A percentile compares a stretch with the other conserved stretches of the same genome.
These are phyloP conservation scores for Oxygymnocypris stewartii DNA, from an alignment of 2,113 vertebrate genomes.

Conservation along the genomic window DNA sequence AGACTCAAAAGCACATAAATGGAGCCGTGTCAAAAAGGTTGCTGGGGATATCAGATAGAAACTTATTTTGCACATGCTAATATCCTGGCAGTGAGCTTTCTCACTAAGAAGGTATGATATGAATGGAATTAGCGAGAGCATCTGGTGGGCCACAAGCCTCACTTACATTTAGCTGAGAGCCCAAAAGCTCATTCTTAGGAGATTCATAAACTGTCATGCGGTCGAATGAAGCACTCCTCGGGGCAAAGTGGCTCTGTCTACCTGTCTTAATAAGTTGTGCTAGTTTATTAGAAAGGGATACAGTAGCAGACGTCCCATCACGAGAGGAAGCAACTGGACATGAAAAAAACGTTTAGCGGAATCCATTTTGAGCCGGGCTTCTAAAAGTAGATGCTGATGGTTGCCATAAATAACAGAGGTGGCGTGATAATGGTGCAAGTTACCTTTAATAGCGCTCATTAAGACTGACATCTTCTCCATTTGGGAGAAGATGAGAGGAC, in stretches of 20 bases:
- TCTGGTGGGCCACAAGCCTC: too few species aligned
- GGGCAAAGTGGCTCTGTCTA: slow-evolving; percentile 37
- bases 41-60: not conserved
- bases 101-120: too few species aligned
- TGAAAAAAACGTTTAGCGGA: slow-evolving; percentile 56
- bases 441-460: slow-evolving; percentile 74
- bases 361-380: slow-evolving; percentile 59
- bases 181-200: slow-evolving; percentile 45
- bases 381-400: slow-evolving; percentile 68
- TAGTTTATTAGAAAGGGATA: slow-evolving; percentile 45
- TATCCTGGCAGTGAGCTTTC: slow-evolving; percentile 22
- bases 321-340: slow-evolving; percentile 61
- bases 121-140: too few species aligned
- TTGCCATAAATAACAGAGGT: slow-evolving; percentile 71
- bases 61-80: not conserved
- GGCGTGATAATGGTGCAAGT: slow-evolving; percentile 65
- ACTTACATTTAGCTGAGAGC: too few species aligned
- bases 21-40: not conserved
- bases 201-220: slow-evolving; percentile 42
- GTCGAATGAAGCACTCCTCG: slow-evolving; percentile 40
- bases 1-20: not conserved
- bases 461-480: slow-evolving; percentile 62
- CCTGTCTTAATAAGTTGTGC: slow-evolving; percentile 50
- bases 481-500: slow-evolving; percentile 62
- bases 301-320: slow-evolving; percentile 50